A percentile compares a stretch with the other conserved stretches of the same genome.
Evolutionary conservation across 1,140 invertebrate genomes (phyloP).

Genomic region (Hydropsyche tenuis): DNA sequence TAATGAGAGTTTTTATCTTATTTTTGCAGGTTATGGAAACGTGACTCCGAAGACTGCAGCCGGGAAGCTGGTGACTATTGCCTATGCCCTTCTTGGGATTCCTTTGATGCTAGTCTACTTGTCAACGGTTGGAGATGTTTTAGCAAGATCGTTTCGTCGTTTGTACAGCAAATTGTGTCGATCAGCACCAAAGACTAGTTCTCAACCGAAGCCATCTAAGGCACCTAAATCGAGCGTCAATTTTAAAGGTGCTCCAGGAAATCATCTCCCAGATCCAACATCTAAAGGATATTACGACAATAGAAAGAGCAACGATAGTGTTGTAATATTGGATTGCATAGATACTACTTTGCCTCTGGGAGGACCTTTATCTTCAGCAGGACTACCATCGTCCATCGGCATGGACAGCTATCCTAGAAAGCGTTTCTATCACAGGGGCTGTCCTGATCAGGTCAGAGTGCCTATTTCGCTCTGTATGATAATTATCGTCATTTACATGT

Average conservation of each 20-base stretch:
- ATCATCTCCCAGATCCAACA: slow-evolving; percentile 41
- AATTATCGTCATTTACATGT: slow-evolving; percentile 89
- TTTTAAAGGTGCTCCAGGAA: slow-evolving; percentile 33
- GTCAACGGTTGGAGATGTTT: slow-evolving; percentile 82
- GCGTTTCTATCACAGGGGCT: slow-evolving; percentile 59
- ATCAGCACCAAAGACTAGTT: slow-evolving; percentile 37
- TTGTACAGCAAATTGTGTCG: slow-evolving; percentile 64
- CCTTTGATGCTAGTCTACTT: slow-evolving; percentile 89
- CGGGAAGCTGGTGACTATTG: slow-evolving; percentile 80
- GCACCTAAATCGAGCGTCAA: slow-evolving; percentile 39
- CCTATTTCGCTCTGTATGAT: slow-evolving; percentile 89
- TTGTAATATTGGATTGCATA: slow-evolving; percentile 46
- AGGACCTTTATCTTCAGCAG: slow-evolving; percentile 35
- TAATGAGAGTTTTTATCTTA: slow-evolving; percentile 23
- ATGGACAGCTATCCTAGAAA: slow-evolving; percentile 54
- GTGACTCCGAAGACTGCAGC: slow-evolving; percentile 87
- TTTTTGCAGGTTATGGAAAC: slow-evolving; percentile 85
- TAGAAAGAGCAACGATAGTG: slow-evolving; percentile 42
- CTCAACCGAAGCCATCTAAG: slow-evolving; percentile 34
- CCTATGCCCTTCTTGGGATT: slow-evolving; percentile 89
- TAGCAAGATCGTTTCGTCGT: slow-evolving; percentile 67
- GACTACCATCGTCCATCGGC: slow-evolving; percentile 52
- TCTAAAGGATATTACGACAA: slow-evolving; percentile 44
- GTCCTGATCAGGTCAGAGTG: slow-evolving; percentile 68
- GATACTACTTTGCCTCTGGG: slow-evolving; percentile 39